Percentiles rank a stretch among this genome's conserved stretches.
Conservation (phyloP, 2,797 vertebrate species). For the Clarias laeviceps region DNA sequence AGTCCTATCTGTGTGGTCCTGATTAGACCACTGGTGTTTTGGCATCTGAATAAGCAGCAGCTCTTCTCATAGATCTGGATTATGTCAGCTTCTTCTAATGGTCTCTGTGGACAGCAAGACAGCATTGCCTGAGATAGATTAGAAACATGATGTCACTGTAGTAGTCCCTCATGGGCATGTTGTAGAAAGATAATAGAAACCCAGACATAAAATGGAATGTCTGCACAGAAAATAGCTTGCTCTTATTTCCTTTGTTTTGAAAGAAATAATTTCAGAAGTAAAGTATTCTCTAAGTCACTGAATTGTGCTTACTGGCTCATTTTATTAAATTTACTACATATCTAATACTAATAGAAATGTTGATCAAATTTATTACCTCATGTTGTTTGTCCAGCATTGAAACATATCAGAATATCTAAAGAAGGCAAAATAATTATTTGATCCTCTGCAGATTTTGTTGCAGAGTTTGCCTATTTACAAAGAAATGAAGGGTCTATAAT, state of each 20-base stretch:
- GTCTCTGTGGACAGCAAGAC: not conserved
- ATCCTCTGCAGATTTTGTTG: too few species aligned
- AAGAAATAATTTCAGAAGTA: not conserved
- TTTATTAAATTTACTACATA: not conserved
- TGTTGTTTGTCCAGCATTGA: not conserved
- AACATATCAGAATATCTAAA: not conserved
- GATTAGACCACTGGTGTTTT: constrained; percentile 60
- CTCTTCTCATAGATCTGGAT: constrained; percentile 46
- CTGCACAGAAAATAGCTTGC: constrained; percentile 21
- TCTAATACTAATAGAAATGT: not conserved
- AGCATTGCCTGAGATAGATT: constrained; percentile 33
- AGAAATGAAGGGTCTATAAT: too few species aligned
- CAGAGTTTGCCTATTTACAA: too few species aligned
- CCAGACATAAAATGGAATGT: constrained; percentile 31
- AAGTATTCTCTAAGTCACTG: constrained; percentile 3
- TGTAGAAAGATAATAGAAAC: constrained; percentile 38
- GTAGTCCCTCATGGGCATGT: constrained; percentile 26
- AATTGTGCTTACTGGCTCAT: not conserved
- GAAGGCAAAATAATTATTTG: too few species aligned
- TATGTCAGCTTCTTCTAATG: constrained; percentile 48
- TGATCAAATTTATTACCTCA: not conserved
- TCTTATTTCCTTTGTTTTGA: constrained; percentile 16
- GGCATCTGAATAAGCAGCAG: constrained; percentile 60
- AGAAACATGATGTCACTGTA: constrained; percentile 50
- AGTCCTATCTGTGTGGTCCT: constrained; percentile 54